Conservation (phyloP, 2,888 invertebrate genomes). For the Belgica antarctica region DNA sequence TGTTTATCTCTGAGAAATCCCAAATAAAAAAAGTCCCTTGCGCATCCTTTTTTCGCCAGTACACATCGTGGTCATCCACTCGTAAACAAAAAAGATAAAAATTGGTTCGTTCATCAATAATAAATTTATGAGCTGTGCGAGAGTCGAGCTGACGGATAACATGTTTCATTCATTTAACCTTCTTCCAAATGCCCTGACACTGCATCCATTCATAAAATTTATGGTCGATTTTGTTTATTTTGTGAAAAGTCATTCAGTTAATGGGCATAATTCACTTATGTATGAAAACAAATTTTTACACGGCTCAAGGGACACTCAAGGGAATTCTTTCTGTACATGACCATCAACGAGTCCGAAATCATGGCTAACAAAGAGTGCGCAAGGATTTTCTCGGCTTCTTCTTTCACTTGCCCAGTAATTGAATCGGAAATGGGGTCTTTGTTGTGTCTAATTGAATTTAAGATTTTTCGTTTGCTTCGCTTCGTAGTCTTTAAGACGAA, state of each 20-base stretch:
- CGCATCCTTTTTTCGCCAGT: neutral
- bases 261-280: constrained; percentile 41
- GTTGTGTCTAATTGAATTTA: constrained; percentile 39
- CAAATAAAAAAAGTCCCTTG: constrained; percentile 29
- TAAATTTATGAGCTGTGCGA: constrained; percentile 36
- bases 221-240: constrained; percentile 23
- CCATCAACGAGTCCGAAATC: neutral
- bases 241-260: constrained; percentile 43
- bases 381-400: too few species aligned
- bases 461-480: constrained; percentile 6
- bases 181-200: constrained; percentile 8
- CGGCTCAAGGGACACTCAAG: neutral
- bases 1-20: neutral
- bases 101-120: constrained; percentile 35
- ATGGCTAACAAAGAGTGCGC: neutral
- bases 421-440: constrained; percentile 36
- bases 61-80: constrained; percentile 39
- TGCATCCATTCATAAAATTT: constrained; percentile 25
- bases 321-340: neutral
- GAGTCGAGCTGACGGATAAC: neutral
- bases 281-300: neutral
- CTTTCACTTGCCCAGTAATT: too few species aligned
- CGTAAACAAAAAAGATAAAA: constrained; percentile 40
- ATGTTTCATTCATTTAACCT: neutral
- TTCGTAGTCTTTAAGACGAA: neutral